Evolutionary conservation across 2,797 vertebrate genomes (phyloP).

Genomic region (Malurus leucopterus): DNA sequence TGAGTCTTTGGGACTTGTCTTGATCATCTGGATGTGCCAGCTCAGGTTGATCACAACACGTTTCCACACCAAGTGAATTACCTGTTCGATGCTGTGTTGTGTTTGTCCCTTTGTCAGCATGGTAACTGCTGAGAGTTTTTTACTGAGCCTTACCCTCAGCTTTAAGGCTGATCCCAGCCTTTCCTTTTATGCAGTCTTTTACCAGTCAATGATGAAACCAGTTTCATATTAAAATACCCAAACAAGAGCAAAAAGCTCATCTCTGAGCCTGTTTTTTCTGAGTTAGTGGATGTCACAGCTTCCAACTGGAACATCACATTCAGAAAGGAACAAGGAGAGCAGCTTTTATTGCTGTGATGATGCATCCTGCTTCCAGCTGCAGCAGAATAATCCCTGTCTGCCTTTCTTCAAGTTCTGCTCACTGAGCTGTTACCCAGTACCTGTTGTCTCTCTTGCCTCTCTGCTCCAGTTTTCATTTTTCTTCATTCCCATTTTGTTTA

Average conservation of each 20-base stretch:
- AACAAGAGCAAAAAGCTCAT: background rate
- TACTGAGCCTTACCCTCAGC: background rate
- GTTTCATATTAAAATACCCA: background rate
- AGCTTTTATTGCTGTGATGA: background rate
- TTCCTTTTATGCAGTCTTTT: background rate
- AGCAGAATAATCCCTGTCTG: background rate
- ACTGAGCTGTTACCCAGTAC: background rate
- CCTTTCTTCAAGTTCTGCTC: background rate
- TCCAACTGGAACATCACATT: background rate
- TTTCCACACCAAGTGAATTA: background rate
- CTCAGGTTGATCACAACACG: background rate
- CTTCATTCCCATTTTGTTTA: constrained; percentile 1
- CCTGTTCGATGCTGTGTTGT: background rate
- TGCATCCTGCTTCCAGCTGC: background rate
- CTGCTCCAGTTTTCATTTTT: background rate
- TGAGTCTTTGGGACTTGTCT: background rate
- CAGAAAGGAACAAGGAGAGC: background rate
- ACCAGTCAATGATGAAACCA: background rate
- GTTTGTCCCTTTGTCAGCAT: background rate
- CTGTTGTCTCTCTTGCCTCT: background rate
- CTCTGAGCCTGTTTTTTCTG: background rate
- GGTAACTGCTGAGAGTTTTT: background rate
- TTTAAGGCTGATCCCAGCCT: background rate
- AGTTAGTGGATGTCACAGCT: background rate
- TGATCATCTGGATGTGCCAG: background rate